A percentile compares a stretch with the other conserved stretches of the same genome.
phyloP scores from a whole-genome alignment of 2,797 vertebrate species.

The Botia almorhae region DNA sequence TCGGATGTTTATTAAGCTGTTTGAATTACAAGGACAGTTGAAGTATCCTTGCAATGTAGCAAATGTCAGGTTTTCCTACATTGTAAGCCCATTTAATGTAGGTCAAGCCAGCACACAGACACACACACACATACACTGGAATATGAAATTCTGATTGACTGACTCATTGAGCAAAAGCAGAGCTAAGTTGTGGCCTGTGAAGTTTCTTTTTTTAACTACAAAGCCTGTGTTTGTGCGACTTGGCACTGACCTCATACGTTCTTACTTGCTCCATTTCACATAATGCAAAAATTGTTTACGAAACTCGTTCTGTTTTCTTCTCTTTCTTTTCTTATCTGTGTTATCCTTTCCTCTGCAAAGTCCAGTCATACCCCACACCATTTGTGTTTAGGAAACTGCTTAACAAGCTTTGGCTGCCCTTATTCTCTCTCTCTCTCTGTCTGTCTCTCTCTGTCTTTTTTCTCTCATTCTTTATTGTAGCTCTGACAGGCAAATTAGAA shows the following conservation, averaged over 20 bases:
- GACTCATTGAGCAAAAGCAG: conserved; percentile 6
- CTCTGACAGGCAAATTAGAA: not conserved
- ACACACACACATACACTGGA: not conserved
- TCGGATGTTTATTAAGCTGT: not conserved
- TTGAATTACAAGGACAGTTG: not conserved
- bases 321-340: not conserved
- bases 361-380: not conserved
- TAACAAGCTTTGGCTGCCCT: not conserved
- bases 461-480: not conserved
- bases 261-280: not conserved
- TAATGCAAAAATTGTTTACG: conserved; percentile 1
- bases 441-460: not conserved
- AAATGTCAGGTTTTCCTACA: not conserved
- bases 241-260: not conserved
- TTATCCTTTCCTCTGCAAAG: not conserved
- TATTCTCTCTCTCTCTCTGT: not conserved
- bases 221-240: conserved; percentile 9
- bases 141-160: conserved; percentile 19
- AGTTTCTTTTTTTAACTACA: conserved; percentile 21
- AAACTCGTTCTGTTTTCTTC: not conserved
- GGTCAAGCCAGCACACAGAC: not conserved
- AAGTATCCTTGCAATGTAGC: not conserved
- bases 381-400: not conserved
- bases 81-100: not conserved
- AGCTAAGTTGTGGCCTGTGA: not conserved